Evolutionary conservation across 2,888 invertebrate genomes (phyloP).

Genomic region (Ethmia dodecea): DNA sequence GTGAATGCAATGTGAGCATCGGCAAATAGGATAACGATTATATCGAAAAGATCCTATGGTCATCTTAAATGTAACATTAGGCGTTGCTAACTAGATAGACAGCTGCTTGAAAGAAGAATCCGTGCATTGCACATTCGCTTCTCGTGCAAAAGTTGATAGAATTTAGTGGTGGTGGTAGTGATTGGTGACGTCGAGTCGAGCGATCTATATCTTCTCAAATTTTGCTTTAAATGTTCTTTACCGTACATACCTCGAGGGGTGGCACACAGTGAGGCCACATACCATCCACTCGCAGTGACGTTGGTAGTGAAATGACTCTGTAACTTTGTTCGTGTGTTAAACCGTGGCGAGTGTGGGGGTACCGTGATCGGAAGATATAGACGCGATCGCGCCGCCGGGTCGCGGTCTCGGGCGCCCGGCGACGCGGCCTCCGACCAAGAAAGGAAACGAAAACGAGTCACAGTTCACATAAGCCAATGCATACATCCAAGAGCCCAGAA

Average conservation of each 20-base stretch:
- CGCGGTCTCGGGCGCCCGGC: conserved; percentile 51
- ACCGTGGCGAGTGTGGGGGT: conserved; percentile 22
- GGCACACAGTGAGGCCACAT: conserved; percentile 22
- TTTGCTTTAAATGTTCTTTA: conserved; percentile 15
- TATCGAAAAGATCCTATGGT: conserved; percentile 53
- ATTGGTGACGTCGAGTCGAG: conserved; percentile 65
- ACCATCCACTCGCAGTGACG: conserved; percentile 28
- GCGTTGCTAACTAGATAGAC: conserved; percentile 74
- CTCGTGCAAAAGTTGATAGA: conserved; percentile 72
- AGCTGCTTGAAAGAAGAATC: conserved; percentile 75
- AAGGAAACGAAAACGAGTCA: conserved; percentile 78
- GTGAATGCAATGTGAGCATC: too few relatives aligned
- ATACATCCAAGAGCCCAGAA: conserved; percentile 78
- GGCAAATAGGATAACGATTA: too few relatives aligned
- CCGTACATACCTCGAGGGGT: conserved; percentile 43
- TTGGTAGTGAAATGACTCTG: conserved; percentile 26
- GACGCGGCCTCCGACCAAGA: conserved; percentile 65
- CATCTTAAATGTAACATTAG: conserved; percentile 70
- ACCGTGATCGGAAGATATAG: conserved; percentile 58
- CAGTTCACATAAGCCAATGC: conserved; percentile 78
- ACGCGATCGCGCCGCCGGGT: conserved; percentile 61
- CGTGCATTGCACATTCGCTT: conserved; percentile 77
- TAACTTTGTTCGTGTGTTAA: conserved; percentile 32
- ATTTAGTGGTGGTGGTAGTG: conserved; percentile 65
- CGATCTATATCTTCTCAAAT: conserved; percentile 68